Conservation (phyloP, 2,113 vertebrate genomes). For the Pongo abelii region DNA sequence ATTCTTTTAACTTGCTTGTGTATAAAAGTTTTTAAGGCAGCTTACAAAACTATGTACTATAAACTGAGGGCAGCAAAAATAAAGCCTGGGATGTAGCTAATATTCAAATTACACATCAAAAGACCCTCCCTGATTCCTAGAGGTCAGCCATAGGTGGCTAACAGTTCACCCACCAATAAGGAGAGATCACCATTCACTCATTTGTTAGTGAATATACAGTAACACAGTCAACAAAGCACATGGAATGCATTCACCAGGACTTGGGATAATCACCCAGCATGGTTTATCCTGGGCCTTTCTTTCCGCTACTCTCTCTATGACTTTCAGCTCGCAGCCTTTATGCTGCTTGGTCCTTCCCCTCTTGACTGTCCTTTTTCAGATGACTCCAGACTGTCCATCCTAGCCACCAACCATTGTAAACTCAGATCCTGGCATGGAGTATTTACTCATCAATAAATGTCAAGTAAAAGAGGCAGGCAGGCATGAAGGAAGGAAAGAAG, state of each 20-base stretch:
- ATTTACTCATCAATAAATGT: not conserved
- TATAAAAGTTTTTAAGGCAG: not conserved
- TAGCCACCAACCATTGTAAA: not conserved
- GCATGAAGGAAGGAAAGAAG: rapidly evolving
- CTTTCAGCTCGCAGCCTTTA: not conserved
- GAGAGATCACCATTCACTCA: not conserved
- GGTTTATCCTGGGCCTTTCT: not conserved
- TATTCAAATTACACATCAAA: too few species aligned
- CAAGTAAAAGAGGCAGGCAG: not conserved
- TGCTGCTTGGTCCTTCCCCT: not conserved
- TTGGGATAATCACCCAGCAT: not conserved
- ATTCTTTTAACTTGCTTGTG: not conserved
- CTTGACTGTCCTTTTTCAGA: not conserved
- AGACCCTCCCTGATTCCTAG: too few species aligned
- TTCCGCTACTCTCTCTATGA: not conserved
- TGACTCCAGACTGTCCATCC: not conserved
- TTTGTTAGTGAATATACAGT: not conserved
- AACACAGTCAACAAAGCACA: not conserved
- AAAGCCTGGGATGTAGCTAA: not conserved
- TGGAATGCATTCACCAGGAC: too few species aligned
- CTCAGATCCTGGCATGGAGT: not conserved
- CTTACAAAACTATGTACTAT: not conserved
- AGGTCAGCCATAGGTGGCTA: not conserved
- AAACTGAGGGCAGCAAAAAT: not conserved
- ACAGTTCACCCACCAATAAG: too few species aligned